Percentiles rank a stretch among this genome's conserved stretches.
Evolutionary conservation across 2,797 vertebrate species (phyloP).

Genomic region (Leucoraja ocellata): DNA sequence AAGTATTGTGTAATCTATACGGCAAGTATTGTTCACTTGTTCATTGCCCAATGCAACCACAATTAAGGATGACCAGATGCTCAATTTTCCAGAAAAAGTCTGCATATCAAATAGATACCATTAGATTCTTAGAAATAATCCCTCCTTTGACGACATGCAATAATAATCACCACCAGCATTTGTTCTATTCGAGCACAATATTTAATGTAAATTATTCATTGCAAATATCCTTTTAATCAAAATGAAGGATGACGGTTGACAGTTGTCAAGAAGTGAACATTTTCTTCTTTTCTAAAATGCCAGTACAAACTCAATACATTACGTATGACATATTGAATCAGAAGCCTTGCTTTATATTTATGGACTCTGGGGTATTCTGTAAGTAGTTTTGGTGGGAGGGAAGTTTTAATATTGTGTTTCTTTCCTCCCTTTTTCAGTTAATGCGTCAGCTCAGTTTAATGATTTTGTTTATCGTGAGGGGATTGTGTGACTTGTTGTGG

Average conservation of each 20-base stretch:
- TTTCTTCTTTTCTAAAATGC: not conserved
- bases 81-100: slow-evolving; percentile 7
- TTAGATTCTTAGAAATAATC: not conserved
- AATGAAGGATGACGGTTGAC: not conserved
- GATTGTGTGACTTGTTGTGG: not conserved
- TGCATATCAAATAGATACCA: not conserved
- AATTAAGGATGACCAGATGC: not conserved
- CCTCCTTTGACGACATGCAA: not conserved
- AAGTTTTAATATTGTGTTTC: not conserved
- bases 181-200: not conserved
- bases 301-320: not conserved
- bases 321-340: not conserved
- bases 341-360: not conserved
- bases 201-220: not conserved
- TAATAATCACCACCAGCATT: not conserved
- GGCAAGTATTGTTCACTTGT: not conserved
- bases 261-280: not conserved
- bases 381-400: not conserved
- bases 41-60: not conserved
- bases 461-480: not conserved
- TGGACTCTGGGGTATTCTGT: not conserved
- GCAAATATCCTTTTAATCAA: slow-evolving; percentile 24
- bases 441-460: not conserved
- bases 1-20: not conserved
- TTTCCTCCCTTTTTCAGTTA: not conserved